These are phyloP conservation scores for Rhogogaster chlorosoma DNA, from an alignment of 2,888 invertebrate genomes.

Conservation along the genomic window DNA sequence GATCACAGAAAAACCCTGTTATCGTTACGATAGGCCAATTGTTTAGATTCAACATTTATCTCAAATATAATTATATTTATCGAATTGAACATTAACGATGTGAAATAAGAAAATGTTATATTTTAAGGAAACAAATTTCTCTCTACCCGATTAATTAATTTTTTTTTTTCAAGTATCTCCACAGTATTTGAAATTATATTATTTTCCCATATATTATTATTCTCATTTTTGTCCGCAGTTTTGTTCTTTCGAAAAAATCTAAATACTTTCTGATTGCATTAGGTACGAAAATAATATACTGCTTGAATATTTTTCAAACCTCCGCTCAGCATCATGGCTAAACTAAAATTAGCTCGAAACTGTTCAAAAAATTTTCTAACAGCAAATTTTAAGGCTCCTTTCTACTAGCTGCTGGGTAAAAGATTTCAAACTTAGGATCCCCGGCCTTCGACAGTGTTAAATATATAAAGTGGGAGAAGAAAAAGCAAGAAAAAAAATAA, in stretches of 20 bases:
- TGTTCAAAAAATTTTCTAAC: conserved; percentile 26
- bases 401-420: conserved; percentile 28
- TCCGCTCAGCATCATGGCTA: background rate
- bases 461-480: background rate
- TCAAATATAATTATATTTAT: background rate
- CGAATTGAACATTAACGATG: background rate
- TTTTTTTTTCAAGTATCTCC: too few relatives aligned
- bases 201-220: background rate
- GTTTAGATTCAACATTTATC: conserved; percentile 4
- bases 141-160: background rate
- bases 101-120: background rate
- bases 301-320: background rate
- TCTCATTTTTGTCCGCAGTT: background rate
- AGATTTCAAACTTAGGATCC: conserved; percentile 13
- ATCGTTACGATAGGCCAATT: background rate
- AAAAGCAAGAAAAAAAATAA: background rate
- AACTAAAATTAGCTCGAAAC: conserved; percentile 44
- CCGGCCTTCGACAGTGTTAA: conserved; percentile 27
- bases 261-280: background rate
- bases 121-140: background rate
- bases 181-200: background rate
- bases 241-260: background rate
- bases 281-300: background rate
- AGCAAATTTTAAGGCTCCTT: conserved; percentile 30
- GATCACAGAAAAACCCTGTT: background rate